Base-by-base conservation (phyloP, 2,888 invertebrate species). In the Uloborus plumipes region DNA sequence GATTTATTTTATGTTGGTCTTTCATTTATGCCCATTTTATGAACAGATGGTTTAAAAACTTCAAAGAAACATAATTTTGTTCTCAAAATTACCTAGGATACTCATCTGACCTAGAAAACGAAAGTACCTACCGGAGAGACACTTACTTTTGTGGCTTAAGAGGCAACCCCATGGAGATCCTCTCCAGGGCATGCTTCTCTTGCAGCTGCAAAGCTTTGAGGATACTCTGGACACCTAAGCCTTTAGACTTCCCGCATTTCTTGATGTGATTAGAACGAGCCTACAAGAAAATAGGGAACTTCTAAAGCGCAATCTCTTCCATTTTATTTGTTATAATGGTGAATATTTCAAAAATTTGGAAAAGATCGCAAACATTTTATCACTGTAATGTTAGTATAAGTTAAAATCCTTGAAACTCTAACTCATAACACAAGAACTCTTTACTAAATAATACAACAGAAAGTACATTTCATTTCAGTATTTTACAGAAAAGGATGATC, bases 201-300 rank as follows among this genome's bases (percentile, higher is more conserved):
- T 83, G 83, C 7, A 83, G 67, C 31, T 77, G 72, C 15, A 83
- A 7, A 22, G 83, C 83, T 77, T 69, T 77, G n/a, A 83, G 58
- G 14, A 83, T 61, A 31, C 83, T 83, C 55, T 83, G 83, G 26
- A 58, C 14, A 58, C 53, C 59, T 20, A 77, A 51, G 7, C 77
- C 73, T 51, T 50, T 51, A 26, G 77, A 73, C 77, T 73, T 76
- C 47, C 83, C 75, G 69, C 83, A 83, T 20, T 77, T 83, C 51
- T 83, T 83, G 26, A 83, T 69, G 58, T 83, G 83, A 61, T 51
- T 49, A 18, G 61, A 66, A 18, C 81, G 59, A 16, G 49, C 3
- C 81, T 82, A 31, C 53, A 51, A 61, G 62, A 22, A 71, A 53
- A 18, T 58, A 13, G 59, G 47, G 7, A 15, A 39, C 55, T n/a